phyloP scores from a whole-genome alignment of 2,888 invertebrate genomes.

The Allophyes oxyacanthae region DNA sequence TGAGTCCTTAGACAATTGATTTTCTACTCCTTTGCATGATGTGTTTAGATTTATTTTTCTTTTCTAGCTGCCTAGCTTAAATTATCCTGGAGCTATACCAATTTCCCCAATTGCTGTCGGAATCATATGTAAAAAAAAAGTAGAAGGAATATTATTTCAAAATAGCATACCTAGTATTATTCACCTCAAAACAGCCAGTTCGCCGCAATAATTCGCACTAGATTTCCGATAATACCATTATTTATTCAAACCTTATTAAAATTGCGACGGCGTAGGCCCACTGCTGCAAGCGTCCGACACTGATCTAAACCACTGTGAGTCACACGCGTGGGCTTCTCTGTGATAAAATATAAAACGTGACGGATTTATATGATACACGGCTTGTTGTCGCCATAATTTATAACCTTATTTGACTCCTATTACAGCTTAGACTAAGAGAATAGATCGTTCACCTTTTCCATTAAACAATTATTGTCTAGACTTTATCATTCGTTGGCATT shows the following conservation, averaged over 20 bases:
- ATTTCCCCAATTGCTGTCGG: too few species aligned
- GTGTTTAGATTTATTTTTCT: too few species aligned
- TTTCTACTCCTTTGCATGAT: too few species aligned
- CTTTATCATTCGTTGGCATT: not conserved
- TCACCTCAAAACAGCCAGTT: conserved; percentile 11
- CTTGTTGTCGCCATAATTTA: conserved; percentile 55
- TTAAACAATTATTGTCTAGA: not conserved
- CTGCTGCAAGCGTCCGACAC: conserved; percentile 76
- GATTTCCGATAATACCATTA: conserved; percentile 59
- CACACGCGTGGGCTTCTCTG: conserved; percentile 72
- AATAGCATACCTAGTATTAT: not conserved
- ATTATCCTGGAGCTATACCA: too few species aligned
- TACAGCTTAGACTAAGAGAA: conserved; percentile 21
- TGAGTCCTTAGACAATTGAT: too few species aligned
- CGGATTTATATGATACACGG: conserved; percentile 68
- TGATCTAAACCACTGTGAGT: conserved; percentile 64
- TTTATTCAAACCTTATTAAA: conserved; percentile 68
- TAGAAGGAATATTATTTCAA: not conserved
- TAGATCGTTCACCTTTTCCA: conserved; percentile 52
- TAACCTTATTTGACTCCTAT: conserved; percentile 59
- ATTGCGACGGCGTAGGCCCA: conserved; percentile 79
- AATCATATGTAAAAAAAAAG: too few species aligned
- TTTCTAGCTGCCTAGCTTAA: too few species aligned
- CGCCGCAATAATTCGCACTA: conserved; percentile 46
- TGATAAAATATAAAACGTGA: conserved; percentile 71